Evolutionary conservation across 2,888 invertebrate genomes (phyloP).

Genomic region (Cheilosia scutellata): DNA sequence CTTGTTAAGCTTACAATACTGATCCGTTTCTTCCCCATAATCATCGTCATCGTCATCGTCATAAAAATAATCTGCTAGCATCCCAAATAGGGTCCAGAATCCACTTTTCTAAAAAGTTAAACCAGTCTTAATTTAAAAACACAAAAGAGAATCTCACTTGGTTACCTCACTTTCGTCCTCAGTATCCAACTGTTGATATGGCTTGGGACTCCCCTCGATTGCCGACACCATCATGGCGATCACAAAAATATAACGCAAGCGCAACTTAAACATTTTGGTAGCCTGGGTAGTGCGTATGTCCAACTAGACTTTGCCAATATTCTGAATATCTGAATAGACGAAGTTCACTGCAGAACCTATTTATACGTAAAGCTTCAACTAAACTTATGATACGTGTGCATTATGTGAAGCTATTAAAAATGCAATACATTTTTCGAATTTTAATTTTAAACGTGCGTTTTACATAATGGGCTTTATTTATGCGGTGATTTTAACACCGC

Average conservation of each 20-base stretch:
- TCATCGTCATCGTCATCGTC: neutral
- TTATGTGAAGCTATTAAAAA: slow-evolving; percentile 4
- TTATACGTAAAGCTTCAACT: slow-evolving; percentile 7
- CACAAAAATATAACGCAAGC: neutral
- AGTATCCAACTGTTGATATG: neutral
- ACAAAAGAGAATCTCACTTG: neutral
- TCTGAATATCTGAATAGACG: slow-evolving; percentile 16
- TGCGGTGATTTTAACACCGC: slow-evolving; percentile 1
- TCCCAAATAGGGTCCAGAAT: neutral
- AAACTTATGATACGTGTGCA: neutral
- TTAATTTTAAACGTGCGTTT: slow-evolving; percentile 1
- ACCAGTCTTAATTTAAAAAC: neutral
- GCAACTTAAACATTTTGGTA: slow-evolving; percentile 6
- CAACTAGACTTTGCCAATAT: neutral
- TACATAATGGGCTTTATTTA: slow-evolving; percentile 3
- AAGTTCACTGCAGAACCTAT: neutral
- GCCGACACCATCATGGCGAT: neutral
- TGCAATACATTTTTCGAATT: neutral
- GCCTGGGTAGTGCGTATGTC: neutral
- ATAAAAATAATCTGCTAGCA: slow-evolving; percentile 8
- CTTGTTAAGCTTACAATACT: slow-evolving; percentile 9
- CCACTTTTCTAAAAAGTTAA: slow-evolving; percentile 10
- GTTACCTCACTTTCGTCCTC: neutral
- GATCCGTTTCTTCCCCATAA: neutral
- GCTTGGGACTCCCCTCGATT: neutral